Conservation (phyloP, 2,888 invertebrate genomes). For the Volucella inflata region DNA sequence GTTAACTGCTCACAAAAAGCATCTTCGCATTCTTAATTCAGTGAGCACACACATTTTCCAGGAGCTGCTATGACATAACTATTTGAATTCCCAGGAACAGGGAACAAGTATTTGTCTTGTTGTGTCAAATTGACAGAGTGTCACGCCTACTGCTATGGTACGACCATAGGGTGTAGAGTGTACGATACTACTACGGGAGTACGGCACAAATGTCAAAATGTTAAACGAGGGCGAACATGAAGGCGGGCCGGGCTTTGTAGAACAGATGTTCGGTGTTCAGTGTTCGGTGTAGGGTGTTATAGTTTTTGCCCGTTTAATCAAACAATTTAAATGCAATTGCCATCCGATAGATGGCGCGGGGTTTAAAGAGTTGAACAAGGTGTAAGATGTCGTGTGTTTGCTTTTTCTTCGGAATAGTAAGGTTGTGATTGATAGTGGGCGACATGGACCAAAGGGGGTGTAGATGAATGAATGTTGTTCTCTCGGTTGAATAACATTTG, state of each 20-base stretch:
- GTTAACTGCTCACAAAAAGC: no score
- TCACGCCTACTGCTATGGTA: background rate
- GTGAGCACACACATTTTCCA: no score
- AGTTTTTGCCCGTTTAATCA: slow-evolving; percentile 21
- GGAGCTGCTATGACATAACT: background rate
- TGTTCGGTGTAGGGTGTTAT: no score
- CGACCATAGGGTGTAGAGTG: background rate
- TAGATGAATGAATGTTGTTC: background rate
- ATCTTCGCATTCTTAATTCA: no score
- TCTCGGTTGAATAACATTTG: slow-evolving; percentile 33
- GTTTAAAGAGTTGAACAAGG: background rate
- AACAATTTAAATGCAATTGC: slow-evolving; percentile 51
- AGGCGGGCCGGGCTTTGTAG: background rate
- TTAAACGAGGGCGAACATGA: slow-evolving; percentile 12
- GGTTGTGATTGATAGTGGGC: no score
- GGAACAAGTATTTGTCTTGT: slow-evolving; percentile 18
- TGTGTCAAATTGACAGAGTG: slow-evolving; percentile 35
- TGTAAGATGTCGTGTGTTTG: slow-evolving; percentile 28
- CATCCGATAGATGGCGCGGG: background rate
- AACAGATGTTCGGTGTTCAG: slow-evolving; percentile 34
- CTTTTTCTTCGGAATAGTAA: no score
- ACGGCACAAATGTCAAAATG: background rate
- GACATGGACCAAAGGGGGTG: no score
- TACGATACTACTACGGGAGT: background rate
- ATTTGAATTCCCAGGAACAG: background rate